Evolutionary conservation across 2,888 invertebrate genomes (phyloP).

Genomic region (Latrodectus hesperus): DNA sequence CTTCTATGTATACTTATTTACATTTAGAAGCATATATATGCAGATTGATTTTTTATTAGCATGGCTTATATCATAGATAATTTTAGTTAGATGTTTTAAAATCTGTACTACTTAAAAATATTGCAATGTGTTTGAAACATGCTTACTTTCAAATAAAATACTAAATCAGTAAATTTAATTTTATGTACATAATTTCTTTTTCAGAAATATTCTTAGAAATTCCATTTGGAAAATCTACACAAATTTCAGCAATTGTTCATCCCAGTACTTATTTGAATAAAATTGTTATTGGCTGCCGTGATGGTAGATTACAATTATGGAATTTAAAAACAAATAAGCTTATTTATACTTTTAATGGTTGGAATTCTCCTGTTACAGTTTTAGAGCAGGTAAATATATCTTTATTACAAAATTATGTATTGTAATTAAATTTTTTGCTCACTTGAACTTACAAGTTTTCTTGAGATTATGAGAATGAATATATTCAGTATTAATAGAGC

Average conservation of each 20-base stretch:
- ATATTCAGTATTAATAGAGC: too few relatives aligned
- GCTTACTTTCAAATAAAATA: too few relatives aligned
- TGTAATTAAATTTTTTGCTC: not conserved
- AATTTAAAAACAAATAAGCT: constrained; percentile 87
- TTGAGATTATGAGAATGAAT: too few relatives aligned
- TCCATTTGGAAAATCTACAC: constrained; percentile 79
- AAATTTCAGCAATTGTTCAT: constrained; percentile 88
- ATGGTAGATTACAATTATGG: constrained; percentile 91
- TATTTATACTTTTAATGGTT: constrained; percentile 85
- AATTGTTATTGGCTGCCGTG: constrained; percentile 88
- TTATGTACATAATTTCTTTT: not conserved
- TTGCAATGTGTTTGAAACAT: too few relatives aligned
- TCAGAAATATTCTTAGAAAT: constrained; percentile 74
- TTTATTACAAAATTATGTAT: not conserved
- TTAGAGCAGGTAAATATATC: constrained; percentile 81
- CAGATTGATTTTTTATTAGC: too few relatives aligned
- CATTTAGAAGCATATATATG: too few relatives aligned
- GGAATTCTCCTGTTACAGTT: constrained; percentile 82
- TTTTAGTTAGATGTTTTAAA: too few relatives aligned
- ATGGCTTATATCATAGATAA: too few relatives aligned
- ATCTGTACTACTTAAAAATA: too few relatives aligned
- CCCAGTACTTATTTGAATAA: constrained; percentile 97
- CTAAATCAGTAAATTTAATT: too few relatives aligned
- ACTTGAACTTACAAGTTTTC: not conserved
- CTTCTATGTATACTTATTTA: too few relatives aligned